Base-by-base conservation (phyloP, 2,797 vertebrate genomes). In the Ctenopoma kingsleyae region DNA sequence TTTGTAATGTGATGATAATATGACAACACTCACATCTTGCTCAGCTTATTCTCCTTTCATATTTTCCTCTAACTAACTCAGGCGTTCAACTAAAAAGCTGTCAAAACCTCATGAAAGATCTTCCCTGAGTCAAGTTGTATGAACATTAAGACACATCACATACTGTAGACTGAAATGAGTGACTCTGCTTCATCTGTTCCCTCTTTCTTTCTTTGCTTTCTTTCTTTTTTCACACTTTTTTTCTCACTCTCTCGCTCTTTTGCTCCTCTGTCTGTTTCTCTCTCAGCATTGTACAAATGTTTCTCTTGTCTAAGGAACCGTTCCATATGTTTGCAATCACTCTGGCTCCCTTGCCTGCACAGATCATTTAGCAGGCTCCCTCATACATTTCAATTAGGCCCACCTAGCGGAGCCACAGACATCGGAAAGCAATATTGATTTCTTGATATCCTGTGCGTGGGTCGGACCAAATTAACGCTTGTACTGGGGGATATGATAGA, bases 311-410 rank as follows among this genome's bases (percentile, higher is more conserved):
- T 88, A 84, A 90, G 87, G 88, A 92, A 87, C 78, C 82, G 64
- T 90, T 91, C 88, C 92, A 91, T 93, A 90, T 90, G 89, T 92
- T 91, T 92, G 91, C 85, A 86, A 91, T 93, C 89, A 74, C 87
- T 90, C 78, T 36, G 71, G 76, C 67, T 88, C 88, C 87, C 88
- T 81, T 75, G 84, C 83, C 84, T 89, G 86, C 91, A 89, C 89
- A 90, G 82, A 90, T 92, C 91, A 91, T 92, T 93, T 90, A 88
- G 84, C 86, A 87, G 76, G 72, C 80, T 82, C 78, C 70, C 87
- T 92, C 90, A 91, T 92, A 93, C 89, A 91, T 92, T 93, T 93
- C 91, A 93, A 93, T 93, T 91, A 92, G 91, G 81, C 84, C 81
- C 81, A 90, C 83, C 84, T 86, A 80, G 83, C 58, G 62, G 72